Evolutionary conservation across 2,888 invertebrate genomes (phyloP).

Genomic region (Drepana falcataria): DNA sequence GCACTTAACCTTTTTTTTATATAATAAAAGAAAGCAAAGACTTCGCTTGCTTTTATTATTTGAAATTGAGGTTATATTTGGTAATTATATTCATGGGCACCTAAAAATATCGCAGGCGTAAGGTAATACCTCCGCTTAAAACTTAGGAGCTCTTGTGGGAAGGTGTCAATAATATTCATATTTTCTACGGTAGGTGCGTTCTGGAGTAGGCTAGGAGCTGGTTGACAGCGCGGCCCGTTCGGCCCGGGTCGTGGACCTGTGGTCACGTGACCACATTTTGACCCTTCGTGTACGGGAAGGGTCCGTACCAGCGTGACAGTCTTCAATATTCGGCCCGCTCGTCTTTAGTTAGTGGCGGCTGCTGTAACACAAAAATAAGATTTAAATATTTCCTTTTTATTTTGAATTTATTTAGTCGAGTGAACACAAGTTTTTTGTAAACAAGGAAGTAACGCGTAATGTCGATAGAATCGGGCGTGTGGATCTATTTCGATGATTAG

Average conservation of each 20-base stretch:
- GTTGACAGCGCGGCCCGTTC: constrained; percentile 12
- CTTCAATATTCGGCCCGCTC: constrained; percentile 56
- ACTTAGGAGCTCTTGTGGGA: too few species aligned
- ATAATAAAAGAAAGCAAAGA: constrained; percentile 54
- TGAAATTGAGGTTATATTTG: background rate
- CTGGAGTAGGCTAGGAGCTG: constrained; percentile 33
- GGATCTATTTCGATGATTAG: too few species aligned
- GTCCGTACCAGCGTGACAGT: constrained; percentile 38
- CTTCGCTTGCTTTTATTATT: constrained; percentile 49
- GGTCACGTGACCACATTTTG: constrained; percentile 8
- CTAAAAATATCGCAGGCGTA: too few species aligned
- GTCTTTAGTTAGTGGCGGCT: constrained; percentile 68
- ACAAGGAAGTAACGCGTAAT: too few species aligned
- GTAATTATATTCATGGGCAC: constrained; percentile 6
- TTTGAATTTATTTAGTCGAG: too few species aligned
- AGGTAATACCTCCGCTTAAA: too few species aligned
- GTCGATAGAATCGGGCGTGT: too few species aligned
- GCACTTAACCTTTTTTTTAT: constrained; percentile 38
- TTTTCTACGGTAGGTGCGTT: constrained; percentile 24
- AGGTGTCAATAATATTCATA: constrained; percentile 18
- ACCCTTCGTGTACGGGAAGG: constrained; percentile 11
- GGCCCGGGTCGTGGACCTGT: constrained; percentile 10
- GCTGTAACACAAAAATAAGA: constrained; percentile 25
- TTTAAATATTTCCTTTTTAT: too few species aligned
- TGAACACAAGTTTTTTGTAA: too few species aligned